These are phyloP conservation scores for Diorhabda elongata DNA, from an alignment of 1,140 invertebrate species.

Conservation along the genomic window DNA sequence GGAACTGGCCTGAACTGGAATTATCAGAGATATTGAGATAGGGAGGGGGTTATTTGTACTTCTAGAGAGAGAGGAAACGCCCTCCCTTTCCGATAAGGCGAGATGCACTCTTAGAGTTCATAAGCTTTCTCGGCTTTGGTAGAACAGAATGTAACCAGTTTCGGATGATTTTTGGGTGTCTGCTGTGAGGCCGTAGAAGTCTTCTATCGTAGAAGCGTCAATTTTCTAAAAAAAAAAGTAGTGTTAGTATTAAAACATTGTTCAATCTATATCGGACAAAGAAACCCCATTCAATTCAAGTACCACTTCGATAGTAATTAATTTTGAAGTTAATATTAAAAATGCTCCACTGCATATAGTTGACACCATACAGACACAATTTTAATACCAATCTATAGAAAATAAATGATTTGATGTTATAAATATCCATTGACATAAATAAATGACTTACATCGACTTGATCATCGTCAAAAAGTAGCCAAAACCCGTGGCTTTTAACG, in stretches of 20 bases:
- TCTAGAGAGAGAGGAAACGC: not conserved
- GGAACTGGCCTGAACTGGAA: constrained; percentile 1
- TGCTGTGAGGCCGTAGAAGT: constrained; percentile 98
- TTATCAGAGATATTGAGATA: not conserved
- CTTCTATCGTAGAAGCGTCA: constrained; percentile 96
- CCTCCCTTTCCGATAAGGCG: constrained; percentile 29
- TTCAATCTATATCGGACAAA: not conserved
- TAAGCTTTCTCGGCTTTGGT: constrained; percentile 86
- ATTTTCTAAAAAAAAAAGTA: constrained; percentile 79
- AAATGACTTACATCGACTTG: constrained; percentile 91
- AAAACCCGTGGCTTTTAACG: constrained; percentile 98
- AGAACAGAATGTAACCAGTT: constrained; percentile 99
- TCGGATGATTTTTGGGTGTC: constrained; percentile 98
- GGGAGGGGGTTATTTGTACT: constrained; percentile 8
- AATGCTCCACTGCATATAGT: no score
- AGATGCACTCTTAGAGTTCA: constrained; percentile 36
- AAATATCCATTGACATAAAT: not conserved
- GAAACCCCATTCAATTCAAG: no score
- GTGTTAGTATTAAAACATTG: not conserved
- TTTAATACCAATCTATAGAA: not conserved
- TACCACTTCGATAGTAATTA: no score
- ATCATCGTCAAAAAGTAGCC: constrained; percentile 99
- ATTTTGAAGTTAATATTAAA: no score
- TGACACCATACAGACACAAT: not conserved
- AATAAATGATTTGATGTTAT: not conserved